Evolutionary conservation across 2,113 vertebrate genomes (phyloP), one percentile per base, ranked within the genome.

Genomic region (Antennarius striatus): DNA sequence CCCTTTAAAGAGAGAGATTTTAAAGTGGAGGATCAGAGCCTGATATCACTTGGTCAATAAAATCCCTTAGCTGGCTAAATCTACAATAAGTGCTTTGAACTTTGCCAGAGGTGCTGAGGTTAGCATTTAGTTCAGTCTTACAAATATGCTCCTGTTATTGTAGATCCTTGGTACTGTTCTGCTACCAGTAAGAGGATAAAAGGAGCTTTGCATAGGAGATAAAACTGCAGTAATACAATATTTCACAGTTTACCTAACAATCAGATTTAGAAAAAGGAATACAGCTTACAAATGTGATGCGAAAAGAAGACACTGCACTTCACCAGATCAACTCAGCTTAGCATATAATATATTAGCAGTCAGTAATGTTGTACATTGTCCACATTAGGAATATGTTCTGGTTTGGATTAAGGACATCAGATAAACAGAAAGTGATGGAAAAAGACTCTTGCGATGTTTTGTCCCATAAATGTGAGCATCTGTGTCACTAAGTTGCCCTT

Each of bases 401-500:
- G 66, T 83, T 87, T 83, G 50, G 66, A 70, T 83, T 64, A 68
- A 30, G 56, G 5, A 43, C 1, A 58, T 59, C 55, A 4, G 60
- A 63, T 64, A 86, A 77, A 88, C 84, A 87, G 39, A 74, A 61
- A 32, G 64, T 66, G 43, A 73, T 52, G 49, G 68, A 80, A 75
- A 86, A 13, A 16, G 13, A 1, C 42, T 68, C 63, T 48, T 56
- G 56, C 62, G 56, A 77, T 52, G 59, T 45, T 62, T 56, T 42
- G 57, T 71, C 51, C 47, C 49, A 42, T 30, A 22, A 14, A 7
- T 52, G 16, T 7, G 39, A 40, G 47, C 16, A 51, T 68, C 63
- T 67, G 48, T 29, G 56, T 80, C 75, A 56, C 59, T 73, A 52
- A 75, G 43, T 58, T 66, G 62, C 73, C 65, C 69, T 66, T 42